Base-by-base conservation (phyloP, 2,888 invertebrate species). In the Nemoura dubitans region DNA sequence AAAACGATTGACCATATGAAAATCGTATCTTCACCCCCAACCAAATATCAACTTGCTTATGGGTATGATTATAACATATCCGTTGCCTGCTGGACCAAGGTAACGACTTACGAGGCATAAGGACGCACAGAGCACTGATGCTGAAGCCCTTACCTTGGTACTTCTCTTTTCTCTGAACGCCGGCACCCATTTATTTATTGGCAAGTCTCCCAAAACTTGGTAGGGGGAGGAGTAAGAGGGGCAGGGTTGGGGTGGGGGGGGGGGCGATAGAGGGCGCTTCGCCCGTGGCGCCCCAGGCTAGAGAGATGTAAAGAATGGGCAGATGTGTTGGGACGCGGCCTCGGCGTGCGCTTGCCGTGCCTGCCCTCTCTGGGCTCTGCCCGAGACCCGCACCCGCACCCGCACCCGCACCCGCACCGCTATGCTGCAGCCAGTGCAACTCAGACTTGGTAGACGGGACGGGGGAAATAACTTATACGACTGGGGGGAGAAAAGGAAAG, bases 171-270 rank as follows among this genome's bases (percentile, higher is more conserved):
- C 43, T 43, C 36, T 83, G 36, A 83, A 83, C 7, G 29, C 83
- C 43, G 83, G 83, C 36, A 83, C 83, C 83, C 83, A 83, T 83
- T 83, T 83, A 83, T 83, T 83, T 83, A 83, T 83, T 83, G 83
- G 83, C 83, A 83, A 83, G 42, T 83, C 43, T 83, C 83, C 83
- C 83, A 83, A 78, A 78, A 42, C 43, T 30, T 83, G 83, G 25
- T 21, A 7, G 25, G 43, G 7, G 42, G 42, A 42, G 43, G 42
- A 25, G 36, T n/a, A 26, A 29, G 28, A 30, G 29, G 82, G 14
- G 76, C 3, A 76, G n/a, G 76, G 76, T n/a, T n/a, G 21, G 26
- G 76, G 76, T 3, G 82, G 36, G 82, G 21, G 82, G 30, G 82
- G 82, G 36, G 16, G 14, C 16, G 82, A 3, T 6, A 3, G 27